phyloP scores from a whole-genome alignment of 2,797 vertebrate species.

The Manis javanica region DNA sequence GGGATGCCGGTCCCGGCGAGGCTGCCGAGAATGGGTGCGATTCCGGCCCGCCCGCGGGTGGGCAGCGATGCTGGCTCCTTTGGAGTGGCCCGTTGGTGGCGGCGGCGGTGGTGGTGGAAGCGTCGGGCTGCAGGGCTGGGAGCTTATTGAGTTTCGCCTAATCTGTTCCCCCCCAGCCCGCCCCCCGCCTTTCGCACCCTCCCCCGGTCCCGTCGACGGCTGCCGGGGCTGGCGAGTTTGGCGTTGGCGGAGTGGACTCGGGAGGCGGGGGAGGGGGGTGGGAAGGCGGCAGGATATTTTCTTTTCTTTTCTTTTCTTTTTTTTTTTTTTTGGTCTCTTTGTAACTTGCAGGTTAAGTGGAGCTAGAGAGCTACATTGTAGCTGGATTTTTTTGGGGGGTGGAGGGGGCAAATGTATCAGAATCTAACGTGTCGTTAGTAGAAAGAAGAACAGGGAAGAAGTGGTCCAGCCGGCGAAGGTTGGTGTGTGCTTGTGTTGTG shows the following conservation, averaged over 20 bases:
- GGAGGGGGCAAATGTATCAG: slow-evolving; percentile 42
- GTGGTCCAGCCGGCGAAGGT: slow-evolving; percentile 79
- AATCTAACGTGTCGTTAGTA: slow-evolving; percentile 78
- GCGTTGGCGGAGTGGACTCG: slow-evolving; percentile 73
- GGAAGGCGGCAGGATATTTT: slow-evolving; percentile 65
- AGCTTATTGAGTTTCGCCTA: slow-evolving; percentile 77
- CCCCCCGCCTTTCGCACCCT: slow-evolving; percentile 39
- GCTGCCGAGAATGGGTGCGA: slow-evolving; percentile 51
- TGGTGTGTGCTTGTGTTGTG: slow-evolving; percentile 78
- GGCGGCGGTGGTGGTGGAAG: slow-evolving; percentile 49
- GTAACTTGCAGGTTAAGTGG: slow-evolving; percentile 86
- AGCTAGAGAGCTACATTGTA: slow-evolving; percentile 84
- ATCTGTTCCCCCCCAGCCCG: not conserved
- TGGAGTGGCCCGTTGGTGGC: slow-evolving; percentile 61
- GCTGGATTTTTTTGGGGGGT: slow-evolving; percentile 25
- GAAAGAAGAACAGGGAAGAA: slow-evolving; percentile 79
- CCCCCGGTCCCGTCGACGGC: slow-evolving; percentile 68
- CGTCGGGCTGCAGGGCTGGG: slow-evolving; percentile 42
- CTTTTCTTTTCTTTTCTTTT: not conserved
- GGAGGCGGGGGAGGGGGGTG: slow-evolving; percentile 70
- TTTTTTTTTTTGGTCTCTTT: slow-evolving; percentile 47
- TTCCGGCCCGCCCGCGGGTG: slow-evolving; percentile 56
- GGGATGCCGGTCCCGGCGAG: slow-evolving; percentile 63
- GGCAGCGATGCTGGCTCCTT: slow-evolving; percentile 65
- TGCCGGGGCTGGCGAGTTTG: slow-evolving; percentile 73